Conservation (phyloP, 2,888 invertebrate genomes). For the Fissipunctia ypsillon region DNA sequence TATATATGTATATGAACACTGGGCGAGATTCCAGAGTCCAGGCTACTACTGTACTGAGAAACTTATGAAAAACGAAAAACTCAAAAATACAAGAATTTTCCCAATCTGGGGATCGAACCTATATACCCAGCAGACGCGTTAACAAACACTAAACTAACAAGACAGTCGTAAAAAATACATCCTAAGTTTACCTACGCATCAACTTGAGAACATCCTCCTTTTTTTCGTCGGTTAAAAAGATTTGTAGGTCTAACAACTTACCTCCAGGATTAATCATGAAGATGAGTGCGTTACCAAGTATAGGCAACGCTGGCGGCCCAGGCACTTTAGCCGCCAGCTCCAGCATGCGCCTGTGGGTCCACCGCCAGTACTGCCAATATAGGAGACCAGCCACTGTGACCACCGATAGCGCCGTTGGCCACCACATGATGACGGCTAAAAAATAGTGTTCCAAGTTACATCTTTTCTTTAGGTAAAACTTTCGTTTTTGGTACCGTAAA, state of each 20-base stretch:
- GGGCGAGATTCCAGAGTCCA: no score
- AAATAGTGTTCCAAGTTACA: no score
- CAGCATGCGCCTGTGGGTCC: constrained; percentile 74
- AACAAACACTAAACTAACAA: background rate
- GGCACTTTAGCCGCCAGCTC: constrained; percentile 76
- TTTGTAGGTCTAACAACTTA: constrained; percentile 54
- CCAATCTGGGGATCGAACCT: background rate
- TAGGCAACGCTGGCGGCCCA: constrained; percentile 78
- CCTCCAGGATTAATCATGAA: constrained; percentile 79
- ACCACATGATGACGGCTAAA: constrained; percentile 50
- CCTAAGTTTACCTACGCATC: background rate
- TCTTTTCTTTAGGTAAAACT: no score
- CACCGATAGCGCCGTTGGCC: constrained; percentile 33
- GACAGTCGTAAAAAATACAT: background rate
- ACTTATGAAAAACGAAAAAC: background rate
- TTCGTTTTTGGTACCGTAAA: no score
- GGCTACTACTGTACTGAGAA: no score
- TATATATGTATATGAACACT: no score
- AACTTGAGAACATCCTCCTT: background rate
- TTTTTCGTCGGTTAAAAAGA: background rate
- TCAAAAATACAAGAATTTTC: background rate
- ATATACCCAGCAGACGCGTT: no score
- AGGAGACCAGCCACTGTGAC: constrained; percentile 49
- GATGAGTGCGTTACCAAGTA: constrained; percentile 79
- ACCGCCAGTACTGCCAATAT: constrained; percentile 79